These are phyloP conservation scores for Tetrapedia diversipes DNA, from an alignment of 2,888 invertebrate species.

Conservation along the genomic window DNA sequence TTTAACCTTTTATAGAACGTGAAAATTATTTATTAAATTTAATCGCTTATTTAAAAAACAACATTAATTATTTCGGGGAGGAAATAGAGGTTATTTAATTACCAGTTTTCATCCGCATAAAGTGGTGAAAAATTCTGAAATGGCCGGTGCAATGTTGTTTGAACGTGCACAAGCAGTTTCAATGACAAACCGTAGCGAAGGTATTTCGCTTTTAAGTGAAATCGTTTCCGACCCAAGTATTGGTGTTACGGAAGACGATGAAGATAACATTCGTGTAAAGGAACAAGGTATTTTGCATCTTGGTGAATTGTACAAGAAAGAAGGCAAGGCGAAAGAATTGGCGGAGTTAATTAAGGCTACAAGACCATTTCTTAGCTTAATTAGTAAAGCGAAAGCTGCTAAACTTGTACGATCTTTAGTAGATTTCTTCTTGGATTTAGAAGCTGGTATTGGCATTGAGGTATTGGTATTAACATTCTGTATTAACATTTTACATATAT, in stretches of 20 bases:
- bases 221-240: constrained; percentile 91
- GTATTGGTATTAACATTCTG: constrained; percentile 75
- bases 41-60: background rate
- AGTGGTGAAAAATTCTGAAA: constrained; percentile 76
- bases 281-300: constrained; percentile 97
- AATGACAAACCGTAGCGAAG: constrained; percentile 89
- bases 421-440: constrained; percentile 98
- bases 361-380: constrained; percentile 95
- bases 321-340: constrained; percentile 95
- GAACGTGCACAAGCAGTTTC: constrained; percentile 92
- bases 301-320: constrained; percentile 95
- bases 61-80: background rate
- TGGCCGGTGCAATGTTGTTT: constrained; percentile 96
- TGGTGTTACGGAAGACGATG: constrained; percentile 91
- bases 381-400: constrained; percentile 99
- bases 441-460: constrained; percentile 97
- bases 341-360: constrained; percentile 97
- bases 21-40: background rate
- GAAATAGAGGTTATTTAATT: constrained; percentile 39
- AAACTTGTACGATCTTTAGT: constrained; percentile 98
- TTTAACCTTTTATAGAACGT: background rate
- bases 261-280: constrained; percentile 94
- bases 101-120: constrained; percentile 8
- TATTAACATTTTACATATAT: background rate
- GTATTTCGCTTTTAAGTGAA: constrained; percentile 89